Evolutionary conservation across 2,888 invertebrate species (phyloP), one percentile per base, ranked within the genome.

Genomic region (Cheilosia vernalis): DNA sequence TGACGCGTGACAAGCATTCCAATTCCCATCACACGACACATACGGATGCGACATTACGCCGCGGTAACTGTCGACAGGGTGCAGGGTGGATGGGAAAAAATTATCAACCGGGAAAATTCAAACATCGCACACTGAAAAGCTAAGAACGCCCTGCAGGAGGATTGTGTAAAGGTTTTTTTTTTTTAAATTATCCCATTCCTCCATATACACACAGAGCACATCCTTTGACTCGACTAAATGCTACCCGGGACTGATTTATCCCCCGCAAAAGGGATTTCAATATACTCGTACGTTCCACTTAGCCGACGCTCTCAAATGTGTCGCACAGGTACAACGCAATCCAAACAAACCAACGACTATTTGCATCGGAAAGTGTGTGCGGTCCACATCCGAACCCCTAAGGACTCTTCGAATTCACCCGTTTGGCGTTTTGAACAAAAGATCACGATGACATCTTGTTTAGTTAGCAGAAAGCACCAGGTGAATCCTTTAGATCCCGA

Each of bases 391-490:
- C 56, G 44, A 44, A 58, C n/a, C 53, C 27, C 49, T 13, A 27
- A 58, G 64, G 56, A 40, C 24, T 49, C 47, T 47, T 40, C 17
- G 24, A 27, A 40, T 47, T 40, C 17, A 37, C 51, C 13, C 40
- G 7, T 60, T 72, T 61, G 10, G 58, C 58, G 17, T 51, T 40
- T 51, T 40, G 69, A 77, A 85, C 81, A 85, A 85, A 85, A 77
- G 81, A 66, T 72, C 76, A 72, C 72, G 66, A 55, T 67, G 72
- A 66, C 77, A 77, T 72, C 72, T 76, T 81, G 85, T 81, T 85
- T 85, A 85, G 81, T 72, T 77, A 77, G 85, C 85, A 76, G 56
- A 81, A 66, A 81, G 81, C 72, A 63, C 42, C 66, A 17, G 64
- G 60, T 80, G 80, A 81, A 80, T 81, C 72, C 85, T 72, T 76